These are phyloP conservation scores for Clivina fossor DNA, from an alignment of 2,888 invertebrate genomes.

Conservation along the genomic window DNA sequence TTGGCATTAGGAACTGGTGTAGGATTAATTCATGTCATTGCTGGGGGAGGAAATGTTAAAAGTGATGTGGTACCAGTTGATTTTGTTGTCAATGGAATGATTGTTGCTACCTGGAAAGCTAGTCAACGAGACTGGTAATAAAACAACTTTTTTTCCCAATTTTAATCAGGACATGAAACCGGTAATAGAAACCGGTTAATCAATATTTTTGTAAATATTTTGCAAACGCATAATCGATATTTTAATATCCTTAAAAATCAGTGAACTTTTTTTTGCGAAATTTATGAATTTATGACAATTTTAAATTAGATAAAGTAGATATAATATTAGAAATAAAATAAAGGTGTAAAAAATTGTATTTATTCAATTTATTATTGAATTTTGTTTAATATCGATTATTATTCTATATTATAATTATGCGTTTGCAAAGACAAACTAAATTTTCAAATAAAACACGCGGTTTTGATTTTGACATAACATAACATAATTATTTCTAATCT, in stretches of 20 bases:
- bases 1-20: conserved; percentile 57
- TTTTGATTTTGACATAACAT: no score
- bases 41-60: conserved; percentile 45
- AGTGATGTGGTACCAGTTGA: conserved; percentile 56
- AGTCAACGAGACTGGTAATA: conserved; percentile 39
- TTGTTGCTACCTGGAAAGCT: conserved; percentile 54
- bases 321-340: no score
- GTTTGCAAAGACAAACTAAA: background rate
- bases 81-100: conserved; percentile 52
- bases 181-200: background rate
- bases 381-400: background rate
- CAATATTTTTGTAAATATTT: background rate
- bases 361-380: background rate
- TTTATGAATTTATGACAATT: background rate
- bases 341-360: background rate
- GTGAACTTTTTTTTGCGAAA: background rate
- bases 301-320: background rate
- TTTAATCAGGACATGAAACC: background rate
- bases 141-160: background rate
- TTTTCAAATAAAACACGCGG: no score
- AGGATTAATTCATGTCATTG: conserved; percentile 58
- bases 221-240: background rate
- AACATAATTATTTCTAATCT: no score
- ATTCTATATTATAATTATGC: background rate
- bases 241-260: background rate